phyloP scores from a whole-genome alignment of 2,888 invertebrate genomes.

The Toxonevra muliebris region DNA sequence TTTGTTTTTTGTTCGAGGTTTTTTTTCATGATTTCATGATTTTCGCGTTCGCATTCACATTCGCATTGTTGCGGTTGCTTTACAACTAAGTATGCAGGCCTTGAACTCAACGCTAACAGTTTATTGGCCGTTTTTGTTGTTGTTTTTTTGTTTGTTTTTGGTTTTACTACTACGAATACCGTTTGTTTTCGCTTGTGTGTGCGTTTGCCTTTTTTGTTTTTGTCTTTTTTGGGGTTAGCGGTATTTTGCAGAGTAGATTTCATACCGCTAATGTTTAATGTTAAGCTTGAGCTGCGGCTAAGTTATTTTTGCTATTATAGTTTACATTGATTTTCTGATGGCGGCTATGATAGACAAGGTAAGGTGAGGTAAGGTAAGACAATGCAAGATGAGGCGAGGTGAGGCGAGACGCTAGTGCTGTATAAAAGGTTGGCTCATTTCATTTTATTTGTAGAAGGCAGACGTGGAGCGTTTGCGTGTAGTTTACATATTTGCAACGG shows the following conservation, averaged over 20 bases:
- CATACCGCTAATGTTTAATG: conserved; percentile 14
- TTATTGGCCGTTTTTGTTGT: conserved; percentile 30
- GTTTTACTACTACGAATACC: conserved; percentile 35
- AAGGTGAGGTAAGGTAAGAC: too few relatives aligned
- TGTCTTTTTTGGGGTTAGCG: conserved; percentile 24
- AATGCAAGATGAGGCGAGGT: too few relatives aligned
- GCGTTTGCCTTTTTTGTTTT: conserved; percentile 3
- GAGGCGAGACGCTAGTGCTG: too few relatives aligned
- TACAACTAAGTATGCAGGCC: conserved; percentile 25
- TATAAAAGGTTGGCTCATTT: too few relatives aligned
- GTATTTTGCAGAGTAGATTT: conserved; percentile 11
- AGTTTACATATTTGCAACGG: conserved; percentile 17
- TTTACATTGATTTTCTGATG: conserved; percentile 4
- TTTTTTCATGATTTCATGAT: conserved; percentile 9
- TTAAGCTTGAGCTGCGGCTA: conserved; percentile 1
- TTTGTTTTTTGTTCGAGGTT: conserved; percentile 8
- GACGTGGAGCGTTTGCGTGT: neutral
- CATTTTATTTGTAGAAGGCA: too few relatives aligned
- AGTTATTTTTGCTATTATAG: neutral
- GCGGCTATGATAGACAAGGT: neutral
- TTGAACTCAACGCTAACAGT: conserved; percentile 33
- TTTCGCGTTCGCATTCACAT: conserved; percentile 2
- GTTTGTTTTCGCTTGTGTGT: conserved; percentile 24
- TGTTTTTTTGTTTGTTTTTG: too few relatives aligned
- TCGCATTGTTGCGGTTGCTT: conserved; percentile 7